Conservation (phyloP, 2,797 vertebrate species). For the Gadopsis marmoratus region DNA sequence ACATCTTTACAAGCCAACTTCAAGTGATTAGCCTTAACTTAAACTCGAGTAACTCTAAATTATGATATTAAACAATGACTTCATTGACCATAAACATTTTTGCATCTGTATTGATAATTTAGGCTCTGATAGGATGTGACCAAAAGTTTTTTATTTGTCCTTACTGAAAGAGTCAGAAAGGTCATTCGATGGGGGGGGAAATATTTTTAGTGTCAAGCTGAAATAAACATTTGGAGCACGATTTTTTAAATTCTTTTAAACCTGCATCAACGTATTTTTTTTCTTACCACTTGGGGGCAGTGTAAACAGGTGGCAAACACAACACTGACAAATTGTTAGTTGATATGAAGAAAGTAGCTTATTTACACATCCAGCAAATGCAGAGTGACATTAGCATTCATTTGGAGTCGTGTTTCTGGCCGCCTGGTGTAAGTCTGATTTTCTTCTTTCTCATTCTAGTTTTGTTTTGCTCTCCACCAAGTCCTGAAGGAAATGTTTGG, state of each 20-base stretch:
- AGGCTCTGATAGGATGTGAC: background rate
- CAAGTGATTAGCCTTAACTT: background rate
- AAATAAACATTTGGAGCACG: background rate
- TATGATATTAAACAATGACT: background rate
- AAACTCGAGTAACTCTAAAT: background rate
- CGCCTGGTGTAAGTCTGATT: background rate
- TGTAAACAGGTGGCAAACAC: background rate
- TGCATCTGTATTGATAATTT: background rate
- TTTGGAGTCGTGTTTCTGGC: background rate
- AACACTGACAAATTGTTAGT: background rate
- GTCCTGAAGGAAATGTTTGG: background rate
- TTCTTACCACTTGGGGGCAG: background rate
- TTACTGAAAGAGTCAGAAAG: background rate
- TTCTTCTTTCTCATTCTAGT: too few species aligned
- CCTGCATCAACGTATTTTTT: background rate
- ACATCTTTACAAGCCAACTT: background rate
- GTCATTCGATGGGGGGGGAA: background rate
- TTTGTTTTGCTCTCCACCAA: background rate
- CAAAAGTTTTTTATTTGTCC: background rate
- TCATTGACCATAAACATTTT: background rate
- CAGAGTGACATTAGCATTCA: background rate
- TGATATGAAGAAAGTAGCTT: background rate
- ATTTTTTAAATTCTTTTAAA: background rate
- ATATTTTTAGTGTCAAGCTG: background rate
- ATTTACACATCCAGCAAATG: background rate